Evolutionary conservation across 2,888 invertebrate genomes (phyloP), one percentile per base, ranked within the genome.

Genomic region (Synanthedon myopaeformis): DNA sequence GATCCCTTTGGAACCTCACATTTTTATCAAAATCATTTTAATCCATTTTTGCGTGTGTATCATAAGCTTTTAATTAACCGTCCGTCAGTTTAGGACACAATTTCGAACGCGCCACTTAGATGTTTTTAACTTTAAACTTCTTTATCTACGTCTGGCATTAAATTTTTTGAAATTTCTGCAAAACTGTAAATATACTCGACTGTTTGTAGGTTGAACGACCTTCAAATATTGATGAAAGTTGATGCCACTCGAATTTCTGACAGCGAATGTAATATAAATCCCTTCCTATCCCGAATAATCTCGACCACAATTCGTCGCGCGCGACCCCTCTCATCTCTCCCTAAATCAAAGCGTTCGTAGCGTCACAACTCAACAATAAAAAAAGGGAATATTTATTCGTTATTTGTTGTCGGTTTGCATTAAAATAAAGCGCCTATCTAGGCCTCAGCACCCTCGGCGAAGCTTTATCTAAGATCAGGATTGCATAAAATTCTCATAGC

Each of bases 331-430:
- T 64, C 66, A 63, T 70, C 70, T 69, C 75, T 69, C 81, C 84
- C 83, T 81, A 83, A 82, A 83, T 86, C 83, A 84, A 77, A 82
- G 73, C 73, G 74, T 79, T 76, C 70, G 67, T 66, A 74, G 76
- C 79, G 73, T 82, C 80, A 77, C 74, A 79, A 71, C 70, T 74
- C 76, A 74, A 79, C 83, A 79, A 82, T 82, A 82, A 84, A 84
- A 23, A 79, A 81, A 75, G 70, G 73, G 81, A 79, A 83, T 82
- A 82, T 82, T 81, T 83, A 85, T 85, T 80, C 76, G 79, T 85
- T 86, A 87, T 87, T 87, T 87, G 85, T 82, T 83, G 81, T 84
- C 79, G 80, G 80, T 82, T 84, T 76, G 81, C 76, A 85, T 87
- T 86, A 85, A 84, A 87, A 84, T 85, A 84, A 83, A 83, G 71